Conservation (phyloP, 1,140 invertebrate species). For the Anastrepha obliqua region DNA sequence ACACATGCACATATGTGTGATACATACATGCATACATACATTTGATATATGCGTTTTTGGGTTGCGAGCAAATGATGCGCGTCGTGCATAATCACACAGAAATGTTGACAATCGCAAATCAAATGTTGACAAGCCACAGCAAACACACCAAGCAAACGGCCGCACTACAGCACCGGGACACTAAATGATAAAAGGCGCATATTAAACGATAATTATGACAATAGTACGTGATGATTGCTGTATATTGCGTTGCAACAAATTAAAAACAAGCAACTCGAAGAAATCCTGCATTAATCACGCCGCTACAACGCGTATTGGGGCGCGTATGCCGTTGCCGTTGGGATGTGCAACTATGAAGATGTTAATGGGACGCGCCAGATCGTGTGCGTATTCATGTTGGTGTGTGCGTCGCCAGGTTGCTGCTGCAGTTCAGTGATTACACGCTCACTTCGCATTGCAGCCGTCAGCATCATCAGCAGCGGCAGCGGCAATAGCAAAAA, state of each 20-base stretch:
- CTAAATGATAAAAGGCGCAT: constrained; percentile 37
- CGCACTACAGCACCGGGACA: constrained; percentile 2
- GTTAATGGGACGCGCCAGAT: neutral
- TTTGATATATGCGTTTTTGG: neutral
- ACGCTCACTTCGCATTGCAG: neutral
- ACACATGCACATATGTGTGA: neutral
- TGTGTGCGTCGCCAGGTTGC: neutral
- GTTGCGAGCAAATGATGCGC: neutral
- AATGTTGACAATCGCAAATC: constrained; percentile 41
- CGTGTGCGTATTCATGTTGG: neutral
- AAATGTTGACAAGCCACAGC: constrained; percentile 22
- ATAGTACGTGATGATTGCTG: constrained; percentile 73
- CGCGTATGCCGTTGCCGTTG: neutral
- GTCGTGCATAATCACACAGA: neutral
- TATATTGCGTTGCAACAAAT: constrained; percentile 60
- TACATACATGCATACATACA: neutral
- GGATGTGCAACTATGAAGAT: constrained; percentile 25
- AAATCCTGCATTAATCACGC: constrained; percentile 52
- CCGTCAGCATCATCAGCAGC: too few relatives aligned
- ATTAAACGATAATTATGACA: constrained; percentile 73
- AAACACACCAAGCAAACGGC: constrained; percentile 40
- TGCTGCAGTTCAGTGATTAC: neutral
- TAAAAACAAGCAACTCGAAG: constrained; percentile 37
- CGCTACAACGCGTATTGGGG: neutral
- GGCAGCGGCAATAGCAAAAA: neutral